Conservation (phyloP, 2,113 vertebrate genomes). For the Equus quagga region DNA sequence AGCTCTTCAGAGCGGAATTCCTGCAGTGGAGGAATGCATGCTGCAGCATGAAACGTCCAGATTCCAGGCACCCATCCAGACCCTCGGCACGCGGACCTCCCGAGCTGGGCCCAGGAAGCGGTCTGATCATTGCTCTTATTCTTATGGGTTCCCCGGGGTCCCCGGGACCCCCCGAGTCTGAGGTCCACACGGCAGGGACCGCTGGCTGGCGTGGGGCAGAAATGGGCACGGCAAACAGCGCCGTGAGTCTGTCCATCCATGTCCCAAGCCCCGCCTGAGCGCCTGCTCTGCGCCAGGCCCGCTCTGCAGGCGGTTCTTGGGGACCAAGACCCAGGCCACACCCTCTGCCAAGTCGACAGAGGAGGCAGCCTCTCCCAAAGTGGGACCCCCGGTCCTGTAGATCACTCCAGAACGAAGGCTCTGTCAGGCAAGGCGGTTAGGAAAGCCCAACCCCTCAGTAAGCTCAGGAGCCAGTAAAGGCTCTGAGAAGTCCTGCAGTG, state of each 20-base stretch:
- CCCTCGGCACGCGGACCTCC: neutral
- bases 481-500: neutral
- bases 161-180: neutral
- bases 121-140: too few relatives aligned
- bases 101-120: neutral
- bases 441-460: neutral
- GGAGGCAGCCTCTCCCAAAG: neutral
- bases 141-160: neutral
- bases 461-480: neutral
- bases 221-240: neutral
- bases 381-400: neutral
- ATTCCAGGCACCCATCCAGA: neutral
- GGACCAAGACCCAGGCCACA: neutral
- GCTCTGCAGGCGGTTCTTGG: neutral
- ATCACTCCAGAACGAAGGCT: neutral
- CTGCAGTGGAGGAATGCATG: neutral
- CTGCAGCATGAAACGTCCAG: neutral
- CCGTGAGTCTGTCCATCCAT: accelerated
- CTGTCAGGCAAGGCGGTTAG: neutral
- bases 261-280: neutral
- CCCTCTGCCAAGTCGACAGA: neutral
- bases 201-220: neutral
- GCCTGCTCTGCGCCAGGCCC: neutral
- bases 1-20: neutral
- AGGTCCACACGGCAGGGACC: neutral